Evolutionary conservation across 2,113 vertebrate species (phyloP).

Genomic region (Lycaon pictus): DNA sequence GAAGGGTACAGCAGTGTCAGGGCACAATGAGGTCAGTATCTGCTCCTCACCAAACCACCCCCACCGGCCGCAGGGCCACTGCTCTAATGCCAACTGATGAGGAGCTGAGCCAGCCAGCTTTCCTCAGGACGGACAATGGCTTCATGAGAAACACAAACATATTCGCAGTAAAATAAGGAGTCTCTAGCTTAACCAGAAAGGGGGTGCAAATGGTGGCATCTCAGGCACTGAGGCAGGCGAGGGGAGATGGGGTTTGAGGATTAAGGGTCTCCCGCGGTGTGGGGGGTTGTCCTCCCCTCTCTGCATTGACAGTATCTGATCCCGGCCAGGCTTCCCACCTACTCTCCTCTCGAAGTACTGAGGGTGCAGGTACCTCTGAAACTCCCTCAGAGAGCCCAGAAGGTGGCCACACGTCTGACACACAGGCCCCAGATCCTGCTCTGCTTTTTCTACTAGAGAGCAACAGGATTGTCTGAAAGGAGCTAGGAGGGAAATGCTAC

Average conservation of each 20-base stretch:
- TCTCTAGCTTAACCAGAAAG: neutral
- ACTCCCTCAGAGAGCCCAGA: neutral
- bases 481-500: neutral
- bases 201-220: conserved; percentile 26
- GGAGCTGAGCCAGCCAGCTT: conserved; percentile 58
- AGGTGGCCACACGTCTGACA: neutral
- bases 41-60: neutral
- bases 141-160: neutral
- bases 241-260: neutral
- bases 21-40: neutral
- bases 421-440: neutral
- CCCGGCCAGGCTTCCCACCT: neutral
- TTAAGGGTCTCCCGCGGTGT: neutral
- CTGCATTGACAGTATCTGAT: neutral
- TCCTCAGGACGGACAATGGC: neutral
- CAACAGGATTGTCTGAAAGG: neutral
- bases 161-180: neutral
- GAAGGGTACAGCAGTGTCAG: conserved; percentile 20
- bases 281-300: neutral
- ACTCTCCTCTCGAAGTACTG: neutral
- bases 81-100: neutral
- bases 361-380: neutral
- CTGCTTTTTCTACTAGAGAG: neutral
- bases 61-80: neutral
- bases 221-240: conserved; percentile 75